phyloP scores from a whole-genome alignment of 2,888 invertebrate genomes.

The Rhorus exstirpatorius region DNA sequence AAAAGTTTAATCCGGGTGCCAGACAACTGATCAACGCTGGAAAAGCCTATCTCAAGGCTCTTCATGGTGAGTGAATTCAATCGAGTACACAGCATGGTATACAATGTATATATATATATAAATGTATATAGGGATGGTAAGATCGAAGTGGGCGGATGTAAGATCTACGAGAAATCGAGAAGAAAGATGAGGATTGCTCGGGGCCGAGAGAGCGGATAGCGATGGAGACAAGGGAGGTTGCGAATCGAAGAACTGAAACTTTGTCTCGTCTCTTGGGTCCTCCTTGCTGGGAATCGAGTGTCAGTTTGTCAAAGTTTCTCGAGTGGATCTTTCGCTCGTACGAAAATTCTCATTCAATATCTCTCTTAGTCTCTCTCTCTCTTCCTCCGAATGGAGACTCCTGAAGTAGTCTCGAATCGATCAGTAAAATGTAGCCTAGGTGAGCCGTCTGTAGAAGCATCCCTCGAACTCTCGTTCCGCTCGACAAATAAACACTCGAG shows the following conservation, averaged over 20 bases:
- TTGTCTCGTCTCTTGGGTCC: constrained; percentile 75
- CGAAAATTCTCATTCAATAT: constrained; percentile 54
- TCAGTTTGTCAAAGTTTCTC: constrained; percentile 76
- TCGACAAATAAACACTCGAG: constrained; percentile 64
- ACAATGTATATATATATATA: neutral
- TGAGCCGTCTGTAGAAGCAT: constrained; percentile 25
- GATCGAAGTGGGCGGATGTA: neutral
- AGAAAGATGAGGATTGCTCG: constrained; percentile 27
- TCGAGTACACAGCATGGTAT: constrained; percentile 53
- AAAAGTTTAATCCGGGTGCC: constrained; percentile 98
- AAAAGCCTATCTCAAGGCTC: constrained; percentile 97
- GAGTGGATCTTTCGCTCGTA: constrained; percentile 48
- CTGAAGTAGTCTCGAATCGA: constrained; percentile 37
- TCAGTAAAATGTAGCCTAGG: constrained; percentile 35
- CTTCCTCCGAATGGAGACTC: constrained; percentile 31
- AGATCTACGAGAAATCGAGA: constrained; percentile 17
- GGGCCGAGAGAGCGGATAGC: constrained; percentile 50
- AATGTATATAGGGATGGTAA: neutral
- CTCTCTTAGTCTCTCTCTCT: neutral
- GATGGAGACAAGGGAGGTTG: constrained; percentile 47
- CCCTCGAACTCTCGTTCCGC: constrained; percentile 41
- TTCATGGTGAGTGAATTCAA: constrained; percentile 92
- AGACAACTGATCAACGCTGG: constrained; percentile 97
- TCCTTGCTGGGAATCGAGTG: constrained; percentile 78
- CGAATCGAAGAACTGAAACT: constrained; percentile 62